Conservation (phyloP, 2,888 invertebrate genomes). For the Neoascia interrupta region DNA sequence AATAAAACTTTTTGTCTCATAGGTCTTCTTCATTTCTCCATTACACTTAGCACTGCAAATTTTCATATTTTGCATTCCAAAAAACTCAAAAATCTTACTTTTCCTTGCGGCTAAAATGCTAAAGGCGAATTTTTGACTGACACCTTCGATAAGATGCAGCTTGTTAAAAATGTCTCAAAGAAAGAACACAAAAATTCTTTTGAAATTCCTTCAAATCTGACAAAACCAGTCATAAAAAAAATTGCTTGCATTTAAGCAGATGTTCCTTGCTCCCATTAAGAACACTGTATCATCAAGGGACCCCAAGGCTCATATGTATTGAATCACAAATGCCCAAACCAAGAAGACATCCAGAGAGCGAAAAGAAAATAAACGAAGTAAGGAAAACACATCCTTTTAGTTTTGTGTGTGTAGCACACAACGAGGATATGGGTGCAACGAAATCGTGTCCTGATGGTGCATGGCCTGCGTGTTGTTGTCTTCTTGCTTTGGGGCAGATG, state of each 20-base stretch:
- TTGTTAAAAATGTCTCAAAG: no score
- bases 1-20: no score
- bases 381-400: constrained; percentile 43
- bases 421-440: constrained; percentile 33
- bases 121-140: no score
- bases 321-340: constrained; percentile 22
- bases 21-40: no score
- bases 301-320: constrained; percentile 61
- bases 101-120: no score
- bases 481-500: constrained; percentile 63
- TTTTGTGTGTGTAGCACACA: neutral
- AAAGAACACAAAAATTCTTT: constrained; percentile 1
- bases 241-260: constrained; percentile 34
- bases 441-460: constrained; percentile 1
- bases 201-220: neutral
- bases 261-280: constrained; percentile 46
- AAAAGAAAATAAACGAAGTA: constrained; percentile 30
- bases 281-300: constrained; percentile 18
- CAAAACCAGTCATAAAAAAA: no score
- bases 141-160: no score
- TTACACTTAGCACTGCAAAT: no score
- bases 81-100: no score
- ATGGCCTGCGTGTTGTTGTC: no score
- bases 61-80: no score
- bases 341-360: constrained; percentile 16